Percentiles rank a stretch among this genome's conserved stretches.
Conservation (phyloP, 2,113 vertebrate species). For the Ochotona curzoniae region DNA sequence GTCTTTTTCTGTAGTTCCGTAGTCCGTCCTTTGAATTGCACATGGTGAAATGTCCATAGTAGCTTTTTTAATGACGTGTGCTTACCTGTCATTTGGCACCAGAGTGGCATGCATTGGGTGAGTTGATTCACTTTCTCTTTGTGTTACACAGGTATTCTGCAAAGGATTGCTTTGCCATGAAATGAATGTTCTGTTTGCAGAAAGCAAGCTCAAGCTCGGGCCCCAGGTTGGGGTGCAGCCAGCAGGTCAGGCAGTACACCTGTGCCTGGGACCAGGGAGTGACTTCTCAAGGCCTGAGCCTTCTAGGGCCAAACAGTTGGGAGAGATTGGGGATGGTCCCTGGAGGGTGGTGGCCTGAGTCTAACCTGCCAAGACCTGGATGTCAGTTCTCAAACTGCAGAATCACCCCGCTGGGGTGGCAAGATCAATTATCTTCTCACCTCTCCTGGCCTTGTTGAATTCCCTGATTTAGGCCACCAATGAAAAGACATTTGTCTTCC, state of each 20-base stretch:
- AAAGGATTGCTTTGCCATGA: too few species aligned
- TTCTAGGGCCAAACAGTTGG: neutral
- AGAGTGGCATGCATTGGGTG: too few species aligned
- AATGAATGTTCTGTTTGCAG: neutral
- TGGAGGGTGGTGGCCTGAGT: constrained; percentile 40
- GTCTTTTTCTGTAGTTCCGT: too few species aligned
- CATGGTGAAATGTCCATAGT: too few species aligned
- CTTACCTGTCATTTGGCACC: too few species aligned
- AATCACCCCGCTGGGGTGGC: neutral
- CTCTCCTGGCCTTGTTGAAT: constrained; percentile 15
- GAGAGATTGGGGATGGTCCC: constrained; percentile 12
- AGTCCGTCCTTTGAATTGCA: too few species aligned
- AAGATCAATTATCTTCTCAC: constrained; percentile 27
- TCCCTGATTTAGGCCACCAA: constrained; percentile 1
- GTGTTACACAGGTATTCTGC: too few species aligned
- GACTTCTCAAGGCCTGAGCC: neutral
- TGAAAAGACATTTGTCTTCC: constrained; percentile 62
- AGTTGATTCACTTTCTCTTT: too few species aligned
- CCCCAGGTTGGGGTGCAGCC: neutral
- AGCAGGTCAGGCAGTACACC: neutral
- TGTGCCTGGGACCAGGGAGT: neutral
- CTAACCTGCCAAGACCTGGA: neutral
- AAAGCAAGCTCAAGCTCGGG: neutral
- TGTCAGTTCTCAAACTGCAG: neutral
- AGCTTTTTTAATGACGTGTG: too few species aligned